These are phyloP conservation scores for Pitta sordida DNA, from an alignment of 2,113 vertebrate genomes.

Conservation along the genomic window DNA sequence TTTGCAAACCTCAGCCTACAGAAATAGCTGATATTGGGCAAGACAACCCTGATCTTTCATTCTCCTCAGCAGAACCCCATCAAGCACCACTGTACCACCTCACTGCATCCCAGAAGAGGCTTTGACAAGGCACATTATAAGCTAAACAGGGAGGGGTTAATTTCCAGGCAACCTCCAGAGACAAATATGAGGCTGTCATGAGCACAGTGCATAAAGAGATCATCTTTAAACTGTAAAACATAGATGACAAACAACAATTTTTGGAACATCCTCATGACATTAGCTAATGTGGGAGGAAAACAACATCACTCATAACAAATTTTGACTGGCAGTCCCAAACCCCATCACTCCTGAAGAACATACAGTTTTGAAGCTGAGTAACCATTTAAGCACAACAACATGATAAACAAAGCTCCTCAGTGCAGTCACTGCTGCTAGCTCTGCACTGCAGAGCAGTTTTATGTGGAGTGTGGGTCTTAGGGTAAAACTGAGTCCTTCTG, in stretches of 20 bases:
- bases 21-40: not conserved
- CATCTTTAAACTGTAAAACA: conserved; percentile 21
- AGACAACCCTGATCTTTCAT: not conserved
- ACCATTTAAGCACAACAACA: conserved; percentile 4
- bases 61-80: not conserved
- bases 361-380: conserved; percentile 36
- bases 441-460: not conserved
- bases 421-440: not conserved
- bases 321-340: conserved; percentile 52
- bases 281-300: conserved; percentile 23
- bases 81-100: not conserved
- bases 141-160: not conserved
- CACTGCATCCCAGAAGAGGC: not conserved
- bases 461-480: not conserved
- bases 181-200: not conserved
- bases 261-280: conserved; percentile 19
- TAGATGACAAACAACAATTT: conserved; percentile 21
- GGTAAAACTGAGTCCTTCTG: not conserved
- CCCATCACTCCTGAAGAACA: not conserved
- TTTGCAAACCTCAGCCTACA: not conserved
- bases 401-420: conserved; percentile 38
- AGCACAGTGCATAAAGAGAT: not conserved
- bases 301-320: conserved; percentile 1
- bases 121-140: not conserved
- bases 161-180: not conserved